phyloP scores from a whole-genome alignment of 1,140 invertebrate genomes.

The Listronotus oregonensis region DNA sequence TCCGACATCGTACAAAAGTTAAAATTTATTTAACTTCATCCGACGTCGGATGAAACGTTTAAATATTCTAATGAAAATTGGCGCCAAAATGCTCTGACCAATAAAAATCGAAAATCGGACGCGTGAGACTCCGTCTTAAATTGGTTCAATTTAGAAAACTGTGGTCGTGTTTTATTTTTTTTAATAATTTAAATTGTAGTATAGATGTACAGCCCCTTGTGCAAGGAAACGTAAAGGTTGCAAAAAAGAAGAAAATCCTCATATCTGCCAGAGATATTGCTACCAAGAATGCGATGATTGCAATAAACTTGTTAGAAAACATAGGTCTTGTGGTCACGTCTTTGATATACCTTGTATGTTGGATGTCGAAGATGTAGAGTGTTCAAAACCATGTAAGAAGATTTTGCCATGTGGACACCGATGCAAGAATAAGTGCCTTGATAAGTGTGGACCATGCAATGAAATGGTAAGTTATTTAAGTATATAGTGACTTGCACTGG shows the following conservation, averaged over 20 bases:
- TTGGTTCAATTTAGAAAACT: too few species aligned
- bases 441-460: conserved; percentile 57
- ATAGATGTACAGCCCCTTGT: conserved; percentile 59
- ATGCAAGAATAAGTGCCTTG: conserved; percentile 58
- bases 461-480: conserved; percentile 56
- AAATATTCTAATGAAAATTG: too few species aligned
- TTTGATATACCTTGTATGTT: conserved; percentile 52
- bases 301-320: conserved; percentile 55
- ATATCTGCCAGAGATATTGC: conserved; percentile 59
- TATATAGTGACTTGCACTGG: too few species aligned
- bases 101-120: too few species aligned
- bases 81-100: too few species aligned
- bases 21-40: too few species aligned
- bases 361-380: conserved; percentile 53
- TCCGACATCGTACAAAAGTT: too few species aligned
- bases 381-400: conserved; percentile 58
- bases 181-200: conserved; percentile 54
- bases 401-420: conserved; percentile 58
- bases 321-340: conserved; percentile 57
- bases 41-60: too few species aligned
- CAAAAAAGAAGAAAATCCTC: conserved; percentile 48
- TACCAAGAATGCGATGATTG: conserved; percentile 60
- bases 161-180: too few species aligned
- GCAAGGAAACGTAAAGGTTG: conserved; percentile 56
- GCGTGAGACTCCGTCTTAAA: too few species aligned